These are phyloP conservation scores for Suillia variegata DNA, from an alignment of 2,888 invertebrate genomes.

Conservation along the genomic window DNA sequence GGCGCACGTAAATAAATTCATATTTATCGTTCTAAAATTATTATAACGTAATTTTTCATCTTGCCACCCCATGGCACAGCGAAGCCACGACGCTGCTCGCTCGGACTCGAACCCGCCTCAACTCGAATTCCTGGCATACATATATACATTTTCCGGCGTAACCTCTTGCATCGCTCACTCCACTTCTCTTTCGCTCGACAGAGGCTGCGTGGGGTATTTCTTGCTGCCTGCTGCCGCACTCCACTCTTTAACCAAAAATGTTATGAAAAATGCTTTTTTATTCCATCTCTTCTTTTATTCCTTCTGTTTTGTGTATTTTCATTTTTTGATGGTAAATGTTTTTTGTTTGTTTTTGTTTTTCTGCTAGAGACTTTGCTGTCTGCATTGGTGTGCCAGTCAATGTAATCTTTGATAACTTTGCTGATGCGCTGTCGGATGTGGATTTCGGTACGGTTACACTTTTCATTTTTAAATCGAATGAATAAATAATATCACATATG, in stretches of 20 bases:
- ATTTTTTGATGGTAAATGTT: not conserved
- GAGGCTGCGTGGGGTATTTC: not conserved
- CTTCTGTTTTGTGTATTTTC: not conserved
- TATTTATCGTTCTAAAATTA: constrained; percentile 48
- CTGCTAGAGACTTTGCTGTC: not conserved
- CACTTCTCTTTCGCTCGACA: not conserved
- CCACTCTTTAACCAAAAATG: not conserved
- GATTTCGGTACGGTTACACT: no score
- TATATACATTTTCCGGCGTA: no score
- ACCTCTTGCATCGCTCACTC: not conserved
- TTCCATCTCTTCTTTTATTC: not conserved
- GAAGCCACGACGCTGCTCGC: not conserved
- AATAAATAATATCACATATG: no score
- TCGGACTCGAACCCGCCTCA: no score
- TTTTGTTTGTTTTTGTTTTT: not conserved
- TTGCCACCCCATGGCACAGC: constrained; percentile 35
- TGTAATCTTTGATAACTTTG: not conserved
- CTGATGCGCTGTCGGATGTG: no score
- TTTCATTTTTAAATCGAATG: no score
- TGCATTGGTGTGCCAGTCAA: not conserved
- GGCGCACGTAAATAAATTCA: constrained; percentile 44
- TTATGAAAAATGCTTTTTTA: not conserved
- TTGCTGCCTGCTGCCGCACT: not conserved
- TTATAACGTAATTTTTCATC: constrained; percentile 45
- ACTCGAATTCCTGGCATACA: no score